Evolutionary conservation across 2,113 vertebrate species (phyloP).

Genomic region (Clarias macrocephalus): DNA sequence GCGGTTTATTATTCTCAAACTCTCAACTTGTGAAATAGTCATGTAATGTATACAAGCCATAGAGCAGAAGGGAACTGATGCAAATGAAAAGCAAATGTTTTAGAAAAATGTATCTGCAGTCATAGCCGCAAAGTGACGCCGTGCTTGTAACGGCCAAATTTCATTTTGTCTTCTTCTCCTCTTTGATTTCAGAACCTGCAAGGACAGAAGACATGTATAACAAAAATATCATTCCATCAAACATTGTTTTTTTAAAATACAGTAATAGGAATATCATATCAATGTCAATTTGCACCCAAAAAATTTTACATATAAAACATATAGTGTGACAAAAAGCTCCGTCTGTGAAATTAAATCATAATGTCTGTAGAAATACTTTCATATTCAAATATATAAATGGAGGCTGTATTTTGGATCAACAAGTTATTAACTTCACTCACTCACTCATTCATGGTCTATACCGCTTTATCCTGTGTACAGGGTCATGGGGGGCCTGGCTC

Average conservation of each 20-base stretch:
- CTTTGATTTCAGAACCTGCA: conserved; percentile 28
- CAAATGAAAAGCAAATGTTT: conserved; percentile 25
- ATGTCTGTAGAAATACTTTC: background rate
- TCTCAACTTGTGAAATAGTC: conserved; percentile 10
- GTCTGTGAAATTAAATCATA: background rate
- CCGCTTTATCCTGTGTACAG: too few relatives aligned
- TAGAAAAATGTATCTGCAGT: background rate
- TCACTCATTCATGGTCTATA: background rate
- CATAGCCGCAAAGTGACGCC: background rate
- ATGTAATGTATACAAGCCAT: background rate
- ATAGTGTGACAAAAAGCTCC: background rate
- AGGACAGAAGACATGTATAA: background rate
- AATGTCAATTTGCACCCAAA: background rate
- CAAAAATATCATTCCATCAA: background rate
- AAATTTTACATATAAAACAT: background rate
- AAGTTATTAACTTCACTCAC: background rate
- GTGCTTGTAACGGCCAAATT: background rate
- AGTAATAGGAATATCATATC: background rate
- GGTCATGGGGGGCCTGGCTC: too few relatives aligned
- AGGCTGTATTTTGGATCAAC: background rate
- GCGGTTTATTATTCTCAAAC: conserved; percentile 7
- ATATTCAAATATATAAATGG: background rate
- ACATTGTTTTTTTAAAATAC: background rate
- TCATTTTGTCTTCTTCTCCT: conserved; percentile 5
- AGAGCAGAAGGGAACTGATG: conserved; percentile 6